These are phyloP conservation scores for Lochmaea crataegi DNA, from an alignment of 2,888 invertebrate genomes.

Conservation along the genomic window DNA sequence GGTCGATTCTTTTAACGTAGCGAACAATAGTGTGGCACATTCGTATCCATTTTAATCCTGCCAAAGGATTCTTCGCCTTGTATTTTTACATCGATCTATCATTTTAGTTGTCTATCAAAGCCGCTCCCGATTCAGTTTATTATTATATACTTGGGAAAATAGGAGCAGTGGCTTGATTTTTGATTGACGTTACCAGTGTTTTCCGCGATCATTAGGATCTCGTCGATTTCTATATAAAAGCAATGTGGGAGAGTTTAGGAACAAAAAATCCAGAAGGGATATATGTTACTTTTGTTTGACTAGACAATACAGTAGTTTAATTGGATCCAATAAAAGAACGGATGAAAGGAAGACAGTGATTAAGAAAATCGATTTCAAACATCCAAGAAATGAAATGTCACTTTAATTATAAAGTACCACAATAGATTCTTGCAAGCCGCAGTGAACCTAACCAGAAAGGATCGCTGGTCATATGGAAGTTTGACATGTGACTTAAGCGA, in stretches of 20 bases:
- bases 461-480: too few species aligned
- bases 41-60: conserved; percentile 34
- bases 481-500: too few species aligned
- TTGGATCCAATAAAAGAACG: too few species aligned
- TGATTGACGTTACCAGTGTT: conserved; percentile 26
- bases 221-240: conserved; percentile 8
- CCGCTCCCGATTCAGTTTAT: conserved; percentile 33
- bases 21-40: conserved; percentile 28
- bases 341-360: too few species aligned
- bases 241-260: neutral
- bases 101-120: conserved; percentile 35
- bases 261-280: neutral
- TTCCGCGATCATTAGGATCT: conserved; percentile 22
- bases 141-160: conserved; percentile 23
- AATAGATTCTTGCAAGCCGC: too few species aligned
- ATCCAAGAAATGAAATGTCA: too few species aligned
- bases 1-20: conserved; percentile 21
- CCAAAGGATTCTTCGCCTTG: conserved; percentile 28
- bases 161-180: conserved; percentile 15
- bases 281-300: neutral
- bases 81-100: conserved; percentile 38
- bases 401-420: too few species aligned
- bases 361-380: too few species aligned
- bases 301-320: too few species aligned
- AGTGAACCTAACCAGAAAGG: too few species aligned